Base-by-base conservation (phyloP, 2,888 invertebrate genomes). In the Leptopilina myrica region DNA sequence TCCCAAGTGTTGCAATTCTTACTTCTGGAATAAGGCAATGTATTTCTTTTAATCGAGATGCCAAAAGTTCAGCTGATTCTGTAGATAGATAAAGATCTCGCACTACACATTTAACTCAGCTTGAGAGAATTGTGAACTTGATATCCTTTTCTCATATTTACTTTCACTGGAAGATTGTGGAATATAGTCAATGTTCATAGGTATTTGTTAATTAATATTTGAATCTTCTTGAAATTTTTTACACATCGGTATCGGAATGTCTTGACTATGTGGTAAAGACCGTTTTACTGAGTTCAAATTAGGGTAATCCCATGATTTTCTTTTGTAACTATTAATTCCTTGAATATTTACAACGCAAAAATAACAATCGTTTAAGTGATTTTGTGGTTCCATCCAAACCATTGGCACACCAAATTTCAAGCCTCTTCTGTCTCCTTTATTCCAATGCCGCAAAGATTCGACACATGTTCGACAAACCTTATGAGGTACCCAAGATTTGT, bases 371-470 rank as follows among this genome's bases (percentile, higher is more conserved):
- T 67, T 43, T n/a, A 20, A 6, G 15, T 43, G n/a, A 15, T 67
- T 40, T 67, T 40, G 33, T 12, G 43, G 67, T 40, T 67, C 67
- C 67, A 40, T 67, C 40, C 67, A 67, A 3, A 67, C 12, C 67
- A 40, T 67, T 40, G 67, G 67, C 67, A 67, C 9, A 67, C 67
- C 7, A 67, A 67, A 67, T 40, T 67, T 67, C 8, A 67, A 40
- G 40, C 40, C 40, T 8, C 43, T 5, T 67, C 80, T 77, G 79
- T 80, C 82, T 78, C 80, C 82, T 77, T 85, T 85, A 33, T 67
- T 80, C 81, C 14, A 56, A 9, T 56, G 9, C 1, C 56, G 56
- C 14, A 9, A n/a, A 56, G 12, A 56, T n/a, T n/a, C 12, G n/a
- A 56, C 56, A 56, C 56, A 56, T 5, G 5, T 12, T 56, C 14